These are phyloP conservation scores for Cinara cedri DNA, from an alignment of 2,888 invertebrate genomes.

Conservation along the genomic window DNA sequence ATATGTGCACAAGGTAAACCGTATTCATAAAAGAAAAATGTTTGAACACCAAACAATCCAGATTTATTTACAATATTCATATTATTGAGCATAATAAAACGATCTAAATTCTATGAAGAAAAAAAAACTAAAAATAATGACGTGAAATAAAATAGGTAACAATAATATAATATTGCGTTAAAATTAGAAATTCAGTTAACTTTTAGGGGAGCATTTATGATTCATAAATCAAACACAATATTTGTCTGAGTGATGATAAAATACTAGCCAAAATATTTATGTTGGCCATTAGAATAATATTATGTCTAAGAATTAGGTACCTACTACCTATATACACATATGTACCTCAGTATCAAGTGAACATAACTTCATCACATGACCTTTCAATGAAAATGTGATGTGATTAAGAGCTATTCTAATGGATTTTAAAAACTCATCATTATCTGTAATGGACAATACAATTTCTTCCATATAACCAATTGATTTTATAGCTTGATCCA, in stretches of 20 bases:
- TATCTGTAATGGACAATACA: background rate
- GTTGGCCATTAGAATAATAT: no score
- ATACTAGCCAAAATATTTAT: background rate
- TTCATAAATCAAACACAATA: background rate
- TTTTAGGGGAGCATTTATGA: background rate
- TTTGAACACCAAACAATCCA: slow-evolving; percentile 37
- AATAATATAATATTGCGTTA: background rate
- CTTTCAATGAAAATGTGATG: slow-evolving; percentile 35
- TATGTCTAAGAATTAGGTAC: background rate
- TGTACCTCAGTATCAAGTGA: slow-evolving; percentile 3
- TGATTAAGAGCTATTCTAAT: slow-evolving; percentile 30
- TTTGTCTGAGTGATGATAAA: background rate
- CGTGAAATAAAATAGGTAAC: background rate
- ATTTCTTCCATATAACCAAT: slow-evolving; percentile 17
- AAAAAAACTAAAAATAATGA: background rate
- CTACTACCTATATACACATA: background rate
- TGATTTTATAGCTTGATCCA: background rate
- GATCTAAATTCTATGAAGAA: slow-evolving; percentile 12
- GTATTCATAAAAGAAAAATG: slow-evolving; percentile 43
- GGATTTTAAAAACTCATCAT: slow-evolving; percentile 35
- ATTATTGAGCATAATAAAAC: slow-evolving; percentile 28
- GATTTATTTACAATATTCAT: slow-evolving; percentile 46
- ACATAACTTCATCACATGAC: slow-evolving; percentile 9
- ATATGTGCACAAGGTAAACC: slow-evolving; percentile 21
- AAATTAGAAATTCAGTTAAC: background rate